A percentile compares a stretch with the other conserved stretches of the same genome.
These are phyloP conservation scores for Danaus melanippus DNA, from an alignment of 1,140 invertebrate genomes.

Conservation along the genomic window DNA sequence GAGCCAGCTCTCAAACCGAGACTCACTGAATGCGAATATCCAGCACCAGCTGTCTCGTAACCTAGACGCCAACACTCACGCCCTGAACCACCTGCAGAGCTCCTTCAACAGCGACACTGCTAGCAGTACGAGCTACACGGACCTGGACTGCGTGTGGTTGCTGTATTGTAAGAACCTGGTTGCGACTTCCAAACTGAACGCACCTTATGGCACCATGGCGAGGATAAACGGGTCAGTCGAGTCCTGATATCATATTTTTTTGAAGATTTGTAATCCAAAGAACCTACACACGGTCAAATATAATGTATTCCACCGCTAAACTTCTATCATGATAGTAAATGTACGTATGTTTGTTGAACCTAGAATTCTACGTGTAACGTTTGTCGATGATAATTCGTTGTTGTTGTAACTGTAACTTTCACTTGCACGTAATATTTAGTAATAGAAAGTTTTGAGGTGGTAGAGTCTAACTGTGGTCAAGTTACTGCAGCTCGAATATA, in stretches of 20 bases:
- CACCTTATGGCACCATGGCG: constrained; percentile 75
- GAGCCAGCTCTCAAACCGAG: constrained; percentile 42
- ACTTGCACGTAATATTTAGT: too few species aligned
- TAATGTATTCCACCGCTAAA: too few species aligned
- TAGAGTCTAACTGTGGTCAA: too few species aligned
- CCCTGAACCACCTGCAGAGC: constrained; percentile 43
- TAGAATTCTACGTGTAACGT: too few species aligned
- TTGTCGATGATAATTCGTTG: too few species aligned
- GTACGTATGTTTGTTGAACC: too few species aligned
- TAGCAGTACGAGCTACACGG: constrained; percentile 34
- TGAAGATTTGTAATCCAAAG: too few species aligned
- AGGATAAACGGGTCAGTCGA: constrained; percentile 74
- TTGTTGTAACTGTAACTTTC: too few species aligned
- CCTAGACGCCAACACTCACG: constrained; percentile 46
- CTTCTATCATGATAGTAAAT: too few species aligned
- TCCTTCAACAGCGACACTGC: constrained; percentile 36
- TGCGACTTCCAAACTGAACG: constrained; percentile 69
- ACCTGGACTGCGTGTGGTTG: constrained; percentile 76
- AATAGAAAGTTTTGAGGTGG: too few species aligned
- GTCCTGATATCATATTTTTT: background rate
- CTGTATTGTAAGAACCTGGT: constrained; percentile 76
- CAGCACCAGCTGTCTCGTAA: constrained; percentile 44
- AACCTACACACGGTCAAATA: too few species aligned
- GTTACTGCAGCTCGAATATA: too few species aligned
- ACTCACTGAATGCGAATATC: constrained; percentile 28